Conservation (phyloP, 2,797 vertebrate genomes). For the Fringilla coelebs region DNA sequence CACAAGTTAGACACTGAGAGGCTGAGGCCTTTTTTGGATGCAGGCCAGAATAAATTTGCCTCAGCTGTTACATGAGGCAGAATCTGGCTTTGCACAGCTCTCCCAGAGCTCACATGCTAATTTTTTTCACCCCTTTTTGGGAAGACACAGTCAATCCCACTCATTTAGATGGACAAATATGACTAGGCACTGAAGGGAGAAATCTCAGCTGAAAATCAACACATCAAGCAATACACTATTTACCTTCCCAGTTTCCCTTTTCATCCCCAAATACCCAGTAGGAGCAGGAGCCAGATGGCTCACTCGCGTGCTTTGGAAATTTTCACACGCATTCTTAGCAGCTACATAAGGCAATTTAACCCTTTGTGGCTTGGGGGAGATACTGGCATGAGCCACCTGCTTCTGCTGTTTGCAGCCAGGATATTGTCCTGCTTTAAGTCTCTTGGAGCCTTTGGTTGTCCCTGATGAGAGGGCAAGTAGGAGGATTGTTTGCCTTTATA, state of each 20-base stretch:
- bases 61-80: conserved; percentile 17
- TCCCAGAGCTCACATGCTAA: neutral
- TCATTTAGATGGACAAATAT: conserved; percentile 48
- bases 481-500: neutral
- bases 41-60: conserved; percentile 9
- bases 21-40: neutral
- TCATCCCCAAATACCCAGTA: conserved; percentile 19
- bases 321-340: neutral
- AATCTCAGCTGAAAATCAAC: conserved; percentile 30
- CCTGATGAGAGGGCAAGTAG: neutral
- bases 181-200: neutral
- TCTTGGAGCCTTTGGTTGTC: neutral
- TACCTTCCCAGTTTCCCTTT: conserved; percentile 32
- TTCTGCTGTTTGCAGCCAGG: neutral
- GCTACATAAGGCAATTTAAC: neutral
- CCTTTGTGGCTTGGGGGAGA: neutral
- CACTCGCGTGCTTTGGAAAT: neutral
- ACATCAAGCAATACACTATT: conserved; percentile 25
- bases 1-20: accelerated
- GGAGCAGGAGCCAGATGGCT: conserved; percentile 48
- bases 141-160: conserved; percentile 25
- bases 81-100: neutral
- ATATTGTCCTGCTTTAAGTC: neutral
- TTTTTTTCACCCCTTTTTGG: neutral
- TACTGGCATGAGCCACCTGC: neutral